A percentile compares a stretch with the other conserved stretches of the same genome.
phyloP scores from a whole-genome alignment of 2,113 vertebrate species.

The Eulacestoma nigropectus region DNA sequence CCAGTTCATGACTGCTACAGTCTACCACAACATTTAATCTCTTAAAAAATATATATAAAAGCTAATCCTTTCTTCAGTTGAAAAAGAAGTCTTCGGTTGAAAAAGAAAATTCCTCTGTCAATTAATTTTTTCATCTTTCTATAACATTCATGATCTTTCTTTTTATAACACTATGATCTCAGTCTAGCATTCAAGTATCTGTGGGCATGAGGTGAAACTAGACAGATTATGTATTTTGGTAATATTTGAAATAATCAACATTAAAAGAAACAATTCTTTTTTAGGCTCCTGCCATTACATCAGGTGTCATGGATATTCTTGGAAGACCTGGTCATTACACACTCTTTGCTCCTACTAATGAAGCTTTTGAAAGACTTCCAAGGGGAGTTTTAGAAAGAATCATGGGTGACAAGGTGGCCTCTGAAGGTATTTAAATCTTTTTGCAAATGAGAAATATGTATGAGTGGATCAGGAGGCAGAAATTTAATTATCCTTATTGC shows the following conservation, averaged over 20 bases:
- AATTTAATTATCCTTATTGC: not conserved
- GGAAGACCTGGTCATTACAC: conserved; percentile 88
- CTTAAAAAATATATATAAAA: not conserved
- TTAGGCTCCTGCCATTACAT: conserved; percentile 78
- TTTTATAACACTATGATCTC: not conserved
- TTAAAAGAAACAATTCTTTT: not conserved
- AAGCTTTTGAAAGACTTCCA: conserved; percentile 87
- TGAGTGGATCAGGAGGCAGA: not conserved
- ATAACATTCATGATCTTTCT: not conserved
- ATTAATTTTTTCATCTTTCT: not conserved
- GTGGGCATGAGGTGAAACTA: not conserved
- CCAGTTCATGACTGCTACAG: not conserved
- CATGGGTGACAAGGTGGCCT: conserved; percentile 81
- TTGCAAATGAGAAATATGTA: not conserved
- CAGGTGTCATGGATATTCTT: conserved; percentile 82
- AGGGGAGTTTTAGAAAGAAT: conserved; percentile 82
- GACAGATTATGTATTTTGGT: not conserved
- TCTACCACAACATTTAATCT: not conserved
- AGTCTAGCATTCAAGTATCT: not conserved
- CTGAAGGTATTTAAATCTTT: conserved; percentile 76
- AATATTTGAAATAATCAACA: not conserved
- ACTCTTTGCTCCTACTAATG: conserved; percentile 92
- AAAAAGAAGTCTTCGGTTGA: no score
- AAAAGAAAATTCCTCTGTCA: rapidly evolving
- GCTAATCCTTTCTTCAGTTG: not conserved